These are phyloP conservation scores for Scylla paramamosain DNA, from an alignment of 1,140 invertebrate species.

Conservation along the genomic window DNA sequence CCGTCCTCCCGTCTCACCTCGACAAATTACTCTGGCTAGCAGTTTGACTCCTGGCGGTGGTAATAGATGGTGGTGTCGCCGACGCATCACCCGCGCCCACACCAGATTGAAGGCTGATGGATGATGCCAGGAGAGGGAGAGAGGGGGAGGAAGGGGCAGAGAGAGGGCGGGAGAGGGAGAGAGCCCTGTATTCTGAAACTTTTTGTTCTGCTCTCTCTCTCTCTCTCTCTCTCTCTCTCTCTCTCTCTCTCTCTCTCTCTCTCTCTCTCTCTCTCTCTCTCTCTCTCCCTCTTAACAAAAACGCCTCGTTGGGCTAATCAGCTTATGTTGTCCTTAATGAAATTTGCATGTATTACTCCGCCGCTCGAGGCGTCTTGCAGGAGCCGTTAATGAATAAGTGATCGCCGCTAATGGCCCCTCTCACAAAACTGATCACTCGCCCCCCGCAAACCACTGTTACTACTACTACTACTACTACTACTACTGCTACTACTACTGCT, in stretches of 20 bases:
- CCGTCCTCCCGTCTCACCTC: too few species aligned
- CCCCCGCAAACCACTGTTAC: neutral
- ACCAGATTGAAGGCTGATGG: too few species aligned
- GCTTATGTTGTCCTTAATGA: constrained; percentile 61
- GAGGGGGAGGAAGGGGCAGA: neutral
- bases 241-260: neutral
- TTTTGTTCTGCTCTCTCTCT: neutral
- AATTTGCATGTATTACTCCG: constrained; percentile 59
- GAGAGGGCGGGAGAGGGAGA: neutral
- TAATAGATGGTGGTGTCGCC: too few species aligned
- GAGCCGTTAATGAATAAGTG: constrained; percentile 39
- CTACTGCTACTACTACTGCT: too few species aligned
- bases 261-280: neutral
- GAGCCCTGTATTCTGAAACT: neutral
- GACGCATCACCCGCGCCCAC: too few species aligned
- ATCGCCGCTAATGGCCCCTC: neutral
- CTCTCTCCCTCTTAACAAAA: neutral
- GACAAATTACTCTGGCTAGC: too few species aligned
- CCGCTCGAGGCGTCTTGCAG: neutral
- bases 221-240: neutral
- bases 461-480: neutral
- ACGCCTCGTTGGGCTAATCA: constrained; percentile 33
- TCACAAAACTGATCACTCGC: neutral
- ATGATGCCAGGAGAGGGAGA: neutral
- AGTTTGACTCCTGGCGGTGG: too few species aligned